Conservation (phyloP, 2,888 invertebrate species). For the Macrosiphum euphorbiae region DNA sequence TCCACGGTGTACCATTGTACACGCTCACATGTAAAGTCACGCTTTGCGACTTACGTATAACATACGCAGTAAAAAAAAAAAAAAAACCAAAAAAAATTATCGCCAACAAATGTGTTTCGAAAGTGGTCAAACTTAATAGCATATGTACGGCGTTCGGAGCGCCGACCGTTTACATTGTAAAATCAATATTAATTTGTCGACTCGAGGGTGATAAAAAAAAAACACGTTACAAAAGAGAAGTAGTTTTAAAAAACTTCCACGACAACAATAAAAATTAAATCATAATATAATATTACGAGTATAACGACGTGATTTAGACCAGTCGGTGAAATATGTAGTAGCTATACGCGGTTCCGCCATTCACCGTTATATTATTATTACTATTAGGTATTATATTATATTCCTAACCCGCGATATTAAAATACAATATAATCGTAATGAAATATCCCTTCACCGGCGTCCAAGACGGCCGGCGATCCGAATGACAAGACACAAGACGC, state of each 20-base stretch:
- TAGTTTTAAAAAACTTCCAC: neutral
- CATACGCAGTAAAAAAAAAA: neutral
- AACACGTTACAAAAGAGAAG: neutral
- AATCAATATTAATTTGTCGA: neutral
- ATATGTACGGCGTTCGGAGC: neutral
- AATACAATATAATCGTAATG: neutral
- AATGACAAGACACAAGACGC: neutral
- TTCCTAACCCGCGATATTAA: neutral
- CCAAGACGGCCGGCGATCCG: neutral
- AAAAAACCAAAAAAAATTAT: neutral
- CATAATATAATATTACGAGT: neutral
- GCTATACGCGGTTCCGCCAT: neutral
- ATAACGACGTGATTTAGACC: neutral
- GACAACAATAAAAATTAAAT: conserved; percentile 12
- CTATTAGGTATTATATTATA: neutral
- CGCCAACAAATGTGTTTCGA: neutral
- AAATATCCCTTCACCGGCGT: conserved; percentile 29
- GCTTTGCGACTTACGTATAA: neutral
- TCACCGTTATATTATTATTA: conserved; percentile 10
- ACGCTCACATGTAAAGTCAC: neutral
- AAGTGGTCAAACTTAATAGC: neutral
- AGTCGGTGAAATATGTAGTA: neutral
- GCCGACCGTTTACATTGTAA: neutral
- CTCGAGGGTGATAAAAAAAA: neutral
- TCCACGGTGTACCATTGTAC: neutral